Percentiles rank a stretch among this genome's conserved stretches.
These are phyloP conservation scores for Hyalella azteca DNA, from an alignment of 2,888 invertebrate species.

Conservation along the genomic window DNA sequence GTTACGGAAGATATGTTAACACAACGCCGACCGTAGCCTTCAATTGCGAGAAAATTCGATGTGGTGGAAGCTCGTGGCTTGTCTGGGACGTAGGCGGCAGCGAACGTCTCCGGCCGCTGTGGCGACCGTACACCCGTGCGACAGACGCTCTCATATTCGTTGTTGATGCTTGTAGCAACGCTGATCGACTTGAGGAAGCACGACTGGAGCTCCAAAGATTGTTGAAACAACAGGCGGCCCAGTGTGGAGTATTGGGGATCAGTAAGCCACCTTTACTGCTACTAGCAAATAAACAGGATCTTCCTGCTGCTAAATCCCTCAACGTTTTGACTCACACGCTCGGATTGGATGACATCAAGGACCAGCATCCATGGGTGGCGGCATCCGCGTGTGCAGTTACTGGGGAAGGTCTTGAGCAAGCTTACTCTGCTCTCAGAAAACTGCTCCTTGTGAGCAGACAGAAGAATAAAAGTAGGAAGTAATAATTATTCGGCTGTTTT, in stretches of 20 bases:
- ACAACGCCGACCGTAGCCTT: conserved; percentile 97
- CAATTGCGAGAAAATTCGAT: conserved; percentile 89
- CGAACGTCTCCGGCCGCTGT: conserved; percentile 52
- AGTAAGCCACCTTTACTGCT: conserved; percentile 64
- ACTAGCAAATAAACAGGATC: conserved; percentile 67
- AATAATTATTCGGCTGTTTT: background rate
- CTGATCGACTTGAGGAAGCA: conserved; percentile 95
- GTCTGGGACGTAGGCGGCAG: conserved; percentile 68
- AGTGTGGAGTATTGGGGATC: conserved; percentile 45
- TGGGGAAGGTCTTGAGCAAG: conserved; percentile 52
- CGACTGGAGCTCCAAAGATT: conserved; percentile 80
- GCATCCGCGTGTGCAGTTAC: conserved; percentile 55
- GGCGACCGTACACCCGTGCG: conserved; percentile 86
- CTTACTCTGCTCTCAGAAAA: conserved; percentile 49
- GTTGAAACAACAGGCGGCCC: conserved; percentile 47
- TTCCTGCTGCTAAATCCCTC: conserved; percentile 63
- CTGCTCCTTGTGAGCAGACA: conserved; percentile 41
- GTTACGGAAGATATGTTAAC: conserved; percentile 96
- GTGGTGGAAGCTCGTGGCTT: conserved; percentile 52
- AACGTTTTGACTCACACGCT: conserved; percentile 50
- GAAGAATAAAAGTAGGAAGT: background rate
- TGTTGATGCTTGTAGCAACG: conserved; percentile 86
- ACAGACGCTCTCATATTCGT: conserved; percentile 97
- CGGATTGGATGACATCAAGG: conserved; percentile 49
- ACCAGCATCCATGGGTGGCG: conserved; percentile 52